Base-by-base conservation (phyloP, 2,888 invertebrate genomes). In the Acholoe squamosa region DNA sequence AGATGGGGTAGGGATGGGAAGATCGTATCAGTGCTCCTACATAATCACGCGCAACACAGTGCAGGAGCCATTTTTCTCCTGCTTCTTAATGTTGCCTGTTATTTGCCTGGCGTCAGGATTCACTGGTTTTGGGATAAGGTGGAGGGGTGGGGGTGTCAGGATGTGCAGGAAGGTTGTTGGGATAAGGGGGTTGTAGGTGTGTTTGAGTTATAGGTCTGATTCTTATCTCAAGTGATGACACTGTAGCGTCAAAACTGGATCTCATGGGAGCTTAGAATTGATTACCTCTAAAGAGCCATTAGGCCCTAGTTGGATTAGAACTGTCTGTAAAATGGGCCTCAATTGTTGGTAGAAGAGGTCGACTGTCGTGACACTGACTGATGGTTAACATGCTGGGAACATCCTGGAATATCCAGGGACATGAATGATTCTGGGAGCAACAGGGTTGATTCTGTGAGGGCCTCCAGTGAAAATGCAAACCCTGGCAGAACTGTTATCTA, bases 171-270 rank as follows among this genome's bases (percentile, higher is more conserved):
- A 61, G 61, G 3, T 71, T 71, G 71, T 71, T 28, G 31, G 71
- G 71, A 14, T 71, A 14, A 28, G 71, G 28, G 71, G 71, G 28
- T 28, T 71, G 71, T 14, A 19, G 61, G 25, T 25, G 28, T 71
- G 71, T 71, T 71, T 71, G 71, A 71, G 71, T 71, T 71, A 71
- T 71, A 71, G 71, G 28, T 71, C 28, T 71, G 71, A 71, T 71
- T 25, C 71, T 28, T 71, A 71, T 71, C 71, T 71, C 71, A 25
- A 28, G 71, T 28, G 71, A 71, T 71, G 71, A 71, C 28, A 28
- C 71, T 71, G 31, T 28, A n/a, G 71, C 28, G 28, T 71, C 28
- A 1, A 71, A 28, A 25, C 71, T 71, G 71, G 28, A 71, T 71
- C 71, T 28, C 28, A 25, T 0, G 25, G 25, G 71, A 28, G 14